Percentiles rank a stretch among this genome's conserved stretches.
Conservation (phyloP, 2,888 invertebrate genomes). For the Theretra japonica region DNA sequence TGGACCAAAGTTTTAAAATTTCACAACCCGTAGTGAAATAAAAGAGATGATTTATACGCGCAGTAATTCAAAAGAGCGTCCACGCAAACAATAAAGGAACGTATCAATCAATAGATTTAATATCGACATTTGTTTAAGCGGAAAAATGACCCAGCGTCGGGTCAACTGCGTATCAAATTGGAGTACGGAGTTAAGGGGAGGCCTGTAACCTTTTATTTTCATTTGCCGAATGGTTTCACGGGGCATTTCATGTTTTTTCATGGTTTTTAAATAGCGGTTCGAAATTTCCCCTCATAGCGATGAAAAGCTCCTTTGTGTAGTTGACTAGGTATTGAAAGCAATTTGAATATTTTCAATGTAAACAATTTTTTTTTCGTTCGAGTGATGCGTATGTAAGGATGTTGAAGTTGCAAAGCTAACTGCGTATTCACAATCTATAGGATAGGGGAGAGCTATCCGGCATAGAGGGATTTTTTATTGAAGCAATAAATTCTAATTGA, state of each 20-base stretch:
- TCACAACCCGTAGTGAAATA: not conserved
- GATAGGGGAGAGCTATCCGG: no score
- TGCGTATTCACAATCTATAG: no score
- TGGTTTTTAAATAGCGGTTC: not conserved
- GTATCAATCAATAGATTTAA: constrained; percentile 72
- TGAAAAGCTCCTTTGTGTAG: no score
- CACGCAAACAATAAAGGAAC: constrained; percentile 59
- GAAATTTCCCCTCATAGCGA: not conserved
- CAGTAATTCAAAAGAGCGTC: constrained; percentile 32
- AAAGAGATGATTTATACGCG: not conserved
- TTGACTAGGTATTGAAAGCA: no score
- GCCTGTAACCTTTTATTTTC: constrained; percentile 29
- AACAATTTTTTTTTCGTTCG: no score
- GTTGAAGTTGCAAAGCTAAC: no score
- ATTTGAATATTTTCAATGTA: no score
- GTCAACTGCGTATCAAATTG: constrained; percentile 64
- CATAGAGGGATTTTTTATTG: no score
- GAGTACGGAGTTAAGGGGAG: constrained; percentile 53
- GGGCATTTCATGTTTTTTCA: not conserved
- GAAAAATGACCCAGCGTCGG: constrained; percentile 52
- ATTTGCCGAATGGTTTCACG: not conserved
- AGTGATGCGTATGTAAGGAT: no score
- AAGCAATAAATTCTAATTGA: no score
- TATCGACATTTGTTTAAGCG: constrained; percentile 72
- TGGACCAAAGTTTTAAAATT: no score